Conservation (phyloP, 2,888 invertebrate species). For the Cerastis leucographa region DNA sequence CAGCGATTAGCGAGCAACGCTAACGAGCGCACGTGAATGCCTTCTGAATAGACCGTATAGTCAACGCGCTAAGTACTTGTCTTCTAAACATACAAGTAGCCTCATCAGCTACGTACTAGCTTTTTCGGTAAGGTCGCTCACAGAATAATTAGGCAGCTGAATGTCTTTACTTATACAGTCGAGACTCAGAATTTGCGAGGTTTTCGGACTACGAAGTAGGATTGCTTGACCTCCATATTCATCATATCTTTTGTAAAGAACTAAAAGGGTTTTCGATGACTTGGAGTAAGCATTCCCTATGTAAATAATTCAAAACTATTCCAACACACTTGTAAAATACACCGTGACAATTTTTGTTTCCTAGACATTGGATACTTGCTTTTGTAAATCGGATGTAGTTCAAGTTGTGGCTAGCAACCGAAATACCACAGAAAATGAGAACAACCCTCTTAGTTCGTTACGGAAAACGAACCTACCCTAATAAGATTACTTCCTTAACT, state of each 20-base stretch:
- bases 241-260: not conserved
- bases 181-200: not conserved
- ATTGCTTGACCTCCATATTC: constrained; percentile 19
- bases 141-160: constrained; percentile 11
- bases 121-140: constrained; percentile 23
- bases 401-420: constrained; percentile 19
- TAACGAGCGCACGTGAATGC: constrained; percentile 55
- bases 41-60: constrained; percentile 45
- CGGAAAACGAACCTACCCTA: constrained; percentile 49
- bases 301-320: not conserved
- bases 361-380: not conserved
- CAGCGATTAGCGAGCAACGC: constrained; percentile 50
- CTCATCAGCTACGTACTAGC: constrained; percentile 42
- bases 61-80: constrained; percentile 42
- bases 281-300: not conserved
- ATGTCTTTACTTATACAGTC: constrained; percentile 4
- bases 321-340: not conserved
- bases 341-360: not conserved
- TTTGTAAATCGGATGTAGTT: constrained; percentile 26
- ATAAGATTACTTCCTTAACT: constrained; percentile 60
- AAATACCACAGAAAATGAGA: constrained; percentile 41
- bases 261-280: not conserved
- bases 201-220: not conserved
- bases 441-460: constrained; percentile 53
- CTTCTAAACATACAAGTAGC: constrained; percentile 49